Evolutionary conservation across 2,888 invertebrate genomes (phyloP), one percentile per base, ranked within the genome.

Genomic region (Ormyrus rosae): DNA sequence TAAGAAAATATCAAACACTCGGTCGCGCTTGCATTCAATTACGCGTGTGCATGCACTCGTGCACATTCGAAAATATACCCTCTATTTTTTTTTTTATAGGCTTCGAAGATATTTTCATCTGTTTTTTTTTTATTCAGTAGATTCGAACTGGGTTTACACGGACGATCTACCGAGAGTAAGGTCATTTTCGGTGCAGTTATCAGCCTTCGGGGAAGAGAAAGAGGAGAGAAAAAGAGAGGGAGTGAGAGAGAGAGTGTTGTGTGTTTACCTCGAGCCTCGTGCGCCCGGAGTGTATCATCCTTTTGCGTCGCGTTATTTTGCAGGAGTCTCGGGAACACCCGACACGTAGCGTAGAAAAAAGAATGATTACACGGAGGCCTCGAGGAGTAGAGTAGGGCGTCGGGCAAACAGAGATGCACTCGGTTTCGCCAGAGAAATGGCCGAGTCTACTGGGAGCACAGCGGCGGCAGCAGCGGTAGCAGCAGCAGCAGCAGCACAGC

Each of bases 301-400:
- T 91, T 90, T 90, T 90, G 88, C 89, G 89, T 88, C 89, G 90
- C 90, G 90, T 90, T 90, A 90, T 90, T 90, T 90, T 90, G 90
- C 86, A 85, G 80, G 85, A 82, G 84, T 87, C 87, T 85, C 87
- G 88, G 88, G 88, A 86, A 84, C 82, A 86, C 88, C 88, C 89
- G 89, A 78, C 70, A 74, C 87, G 86, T 87, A 84, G 81, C 84
- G 83, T 83, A 51, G 73, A 84, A 84, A 85, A 86, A 86, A 75
- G 81, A 81, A 84, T 64, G 58, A 63, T 50, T 48, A 11, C 56
- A 8, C 11, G 53, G 10, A 48, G 46, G n/a, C 51, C 46, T 11
- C 64, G 11, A 61, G 10, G 11, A 13, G 56, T 7, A 45, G 67
- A 60, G 10, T 67, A 55, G 46, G 48, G 58, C 61, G 79, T 82